Evolutionary conservation across 2,888 invertebrate genomes (phyloP), one percentile per base, ranked within the genome.

Genomic region (Tetranychus piercei): DNA sequence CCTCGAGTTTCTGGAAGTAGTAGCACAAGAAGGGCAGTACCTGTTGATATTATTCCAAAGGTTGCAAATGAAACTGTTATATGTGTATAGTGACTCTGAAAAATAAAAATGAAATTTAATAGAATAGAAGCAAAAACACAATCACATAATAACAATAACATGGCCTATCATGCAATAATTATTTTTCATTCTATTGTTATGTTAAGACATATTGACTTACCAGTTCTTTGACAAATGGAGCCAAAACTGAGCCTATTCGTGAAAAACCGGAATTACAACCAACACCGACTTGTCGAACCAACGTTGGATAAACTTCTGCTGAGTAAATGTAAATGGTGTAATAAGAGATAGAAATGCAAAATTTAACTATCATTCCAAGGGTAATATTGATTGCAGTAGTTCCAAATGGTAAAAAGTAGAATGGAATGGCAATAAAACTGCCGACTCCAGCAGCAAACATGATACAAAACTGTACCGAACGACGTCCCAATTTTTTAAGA

Each of bases 1-100:
- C 73, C 76, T 22, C 43, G 71, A 11, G 77, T 77, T 72, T 77
- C 77, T 7, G 77, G 77, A 23, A 77, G 75, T n/a, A 75, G 65
- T n/a, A 76, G 44, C 0, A 75, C 45, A 22, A 76, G 20, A 9
- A 76, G n/a, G 3, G 74, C 76, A 65, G 74, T 73, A 44, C 64
- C 43, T 11, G 76, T 64, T 0, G 77, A 76, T 9, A 55, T 55
- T 9, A 55, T 5, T 55, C 55, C 55, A n/a, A 77, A 73, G 5
- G 44, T 43, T 11, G 44, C 34, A 44, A 71, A 71, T 71, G 43
- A 71, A 71, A 43, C 44, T n/a, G 23, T 43, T 43, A 23, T 71
- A 6, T 55, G 55, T 11, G 55, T 55, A 55, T 55, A 55, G 15
- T 55, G 55, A 55, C 55, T 55, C 55, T 55, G 55, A 55, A 55